Conservation (phyloP, 2,888 invertebrate species). For the Leptopilina syphax region DNA sequence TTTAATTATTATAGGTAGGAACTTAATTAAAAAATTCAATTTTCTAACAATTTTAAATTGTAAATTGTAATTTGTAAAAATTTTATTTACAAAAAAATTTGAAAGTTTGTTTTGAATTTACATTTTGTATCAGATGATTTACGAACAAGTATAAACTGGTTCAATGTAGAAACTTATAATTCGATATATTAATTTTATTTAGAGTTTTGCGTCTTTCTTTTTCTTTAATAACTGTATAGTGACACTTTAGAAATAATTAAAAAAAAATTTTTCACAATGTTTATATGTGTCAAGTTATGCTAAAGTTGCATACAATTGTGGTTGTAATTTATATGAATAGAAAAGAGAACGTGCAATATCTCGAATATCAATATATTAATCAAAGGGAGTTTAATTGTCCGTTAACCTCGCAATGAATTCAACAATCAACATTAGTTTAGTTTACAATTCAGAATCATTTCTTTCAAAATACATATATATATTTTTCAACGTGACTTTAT, state of each 20-base stretch:
- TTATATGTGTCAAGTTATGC: constrained; percentile 10
- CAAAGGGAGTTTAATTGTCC: constrained; percentile 69
- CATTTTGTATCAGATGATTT: too few relatives aligned
- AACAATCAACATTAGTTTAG: constrained; percentile 69
- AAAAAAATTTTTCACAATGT: background rate
- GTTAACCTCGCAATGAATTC: constrained; percentile 67
- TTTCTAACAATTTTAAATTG: too few relatives aligned
- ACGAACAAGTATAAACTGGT: too few relatives aligned
- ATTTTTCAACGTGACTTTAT: constrained; percentile 47
- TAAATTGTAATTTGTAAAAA: too few relatives aligned
- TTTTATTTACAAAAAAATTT: too few relatives aligned
- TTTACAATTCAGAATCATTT: constrained; percentile 59
- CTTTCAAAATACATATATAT: constrained; percentile 63
- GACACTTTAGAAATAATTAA: background rate
- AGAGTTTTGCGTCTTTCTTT: background rate
- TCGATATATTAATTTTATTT: too few relatives aligned
- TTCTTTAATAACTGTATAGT: background rate
- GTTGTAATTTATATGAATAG: constrained; percentile 27
- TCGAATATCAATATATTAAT: constrained; percentile 64
- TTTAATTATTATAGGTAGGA: too few relatives aligned
- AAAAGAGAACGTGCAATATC: constrained; percentile 52
- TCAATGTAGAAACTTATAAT: too few relatives aligned
- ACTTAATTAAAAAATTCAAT: too few relatives aligned
- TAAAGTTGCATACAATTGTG: background rate
- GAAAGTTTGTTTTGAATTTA: too few relatives aligned